Evolutionary conservation across 92 coral and sea anemone species (phyloP).

Genomic region (Epizoanthus stellaris): DNA sequence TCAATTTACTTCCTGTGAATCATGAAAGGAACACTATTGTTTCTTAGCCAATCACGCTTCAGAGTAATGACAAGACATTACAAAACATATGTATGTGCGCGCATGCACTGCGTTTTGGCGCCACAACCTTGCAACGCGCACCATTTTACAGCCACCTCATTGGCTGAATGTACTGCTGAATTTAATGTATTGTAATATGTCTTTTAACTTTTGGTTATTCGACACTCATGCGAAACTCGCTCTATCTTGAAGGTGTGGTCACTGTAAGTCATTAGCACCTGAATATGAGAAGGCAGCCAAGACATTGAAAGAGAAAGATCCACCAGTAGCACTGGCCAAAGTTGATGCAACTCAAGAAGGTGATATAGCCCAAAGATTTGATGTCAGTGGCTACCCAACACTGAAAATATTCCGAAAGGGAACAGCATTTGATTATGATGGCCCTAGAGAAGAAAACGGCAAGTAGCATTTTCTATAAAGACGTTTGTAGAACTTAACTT

Average conservation of each 20-base stretch:
- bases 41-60: no score
- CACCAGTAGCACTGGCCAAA: conserved; percentile 91
- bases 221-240: no score
- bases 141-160: no score
- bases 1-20: no score
- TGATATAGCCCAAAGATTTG: conserved; percentile 83
- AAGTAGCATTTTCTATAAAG: background rate
- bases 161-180: no score
- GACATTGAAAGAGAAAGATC: conserved; percentile 78
- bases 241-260: conserved; percentile 89
- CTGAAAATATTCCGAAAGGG: conserved; percentile 95
- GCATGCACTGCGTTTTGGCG: no score
- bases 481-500: background rate
- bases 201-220: no score
- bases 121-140: no score
- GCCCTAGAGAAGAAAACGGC: conserved; percentile 91
- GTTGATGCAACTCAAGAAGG: conserved; percentile 92
- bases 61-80: no score
- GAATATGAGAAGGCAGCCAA: conserved; percentile 96
- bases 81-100: no score
- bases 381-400: conserved; percentile 96
- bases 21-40: no score
- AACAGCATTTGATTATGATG: conserved; percentile 83
- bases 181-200: no score
- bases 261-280: conserved; percentile 92